phyloP scores from a whole-genome alignment of 2,797 vertebrate genomes.

The Sebastes variabilis region DNA sequence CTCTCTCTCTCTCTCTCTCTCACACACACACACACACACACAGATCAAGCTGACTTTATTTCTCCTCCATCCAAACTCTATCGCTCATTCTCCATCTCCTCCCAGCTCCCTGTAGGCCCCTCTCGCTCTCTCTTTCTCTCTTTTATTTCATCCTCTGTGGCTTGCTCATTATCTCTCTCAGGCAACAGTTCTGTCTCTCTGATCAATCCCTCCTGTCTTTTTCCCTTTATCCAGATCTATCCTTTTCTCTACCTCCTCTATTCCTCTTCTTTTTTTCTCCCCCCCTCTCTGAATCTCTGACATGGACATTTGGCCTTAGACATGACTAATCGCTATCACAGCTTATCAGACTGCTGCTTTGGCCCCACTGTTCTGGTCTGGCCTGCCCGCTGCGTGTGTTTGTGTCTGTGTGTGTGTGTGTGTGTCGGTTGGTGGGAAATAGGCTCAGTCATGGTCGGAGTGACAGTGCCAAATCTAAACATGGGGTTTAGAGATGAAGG shows the following conservation, averaged over 20 bases:
- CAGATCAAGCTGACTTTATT: conserved; percentile 59
- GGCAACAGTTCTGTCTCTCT: conserved; percentile 52
- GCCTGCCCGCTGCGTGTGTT: conserved; percentile 14
- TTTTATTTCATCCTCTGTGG: conserved; percentile 47
- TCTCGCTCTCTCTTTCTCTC: conserved; percentile 18
- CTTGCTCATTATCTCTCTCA: conserved; percentile 62
- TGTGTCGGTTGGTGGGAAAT: conserved; percentile 42
- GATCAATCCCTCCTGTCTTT: conserved; percentile 61
- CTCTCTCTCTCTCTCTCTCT: not conserved
- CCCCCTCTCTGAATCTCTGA: conserved; percentile 46
- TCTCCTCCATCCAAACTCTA: conserved; percentile 53
- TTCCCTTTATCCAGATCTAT: conserved; percentile 41
- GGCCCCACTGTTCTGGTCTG: conserved; percentile 38
- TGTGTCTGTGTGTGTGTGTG: not conserved
- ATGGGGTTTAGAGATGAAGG: conserved; percentile 57
- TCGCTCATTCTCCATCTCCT: conserved; percentile 45
- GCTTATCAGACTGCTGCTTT: conserved; percentile 67
- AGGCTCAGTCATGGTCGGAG: conserved; percentile 57
- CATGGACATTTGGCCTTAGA: conserved; percentile 71
- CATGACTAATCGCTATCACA: conserved; percentile 72
- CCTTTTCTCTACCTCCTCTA: conserved; percentile 25
- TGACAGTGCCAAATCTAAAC: conserved; percentile 60
- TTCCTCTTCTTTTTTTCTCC: not conserved
- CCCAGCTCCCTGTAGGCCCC: conserved; percentile 17
- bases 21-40: not conserved